Evolutionary conservation across 2,888 invertebrate species (phyloP).

Genomic region (Bruchidius siliquastri): DNA sequence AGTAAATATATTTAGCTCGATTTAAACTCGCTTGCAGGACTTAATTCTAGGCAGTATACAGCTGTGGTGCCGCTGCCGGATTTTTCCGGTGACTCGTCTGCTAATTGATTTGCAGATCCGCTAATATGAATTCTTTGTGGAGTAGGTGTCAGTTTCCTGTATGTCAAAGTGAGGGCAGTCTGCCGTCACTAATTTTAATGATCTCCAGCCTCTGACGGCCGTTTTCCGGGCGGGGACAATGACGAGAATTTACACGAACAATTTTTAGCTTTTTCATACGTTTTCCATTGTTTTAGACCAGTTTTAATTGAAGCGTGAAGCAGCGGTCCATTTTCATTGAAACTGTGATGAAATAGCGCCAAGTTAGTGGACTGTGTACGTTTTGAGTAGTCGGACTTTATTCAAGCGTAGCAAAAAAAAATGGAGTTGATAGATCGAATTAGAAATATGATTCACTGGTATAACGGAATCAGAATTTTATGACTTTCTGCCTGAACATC

Average conservation of each 20-base stretch:
- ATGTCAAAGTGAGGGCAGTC: conserved; percentile 2
- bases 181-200: conserved; percentile 14
- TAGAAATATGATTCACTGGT: too few species aligned
- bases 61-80: neutral
- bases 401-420: too few species aligned
- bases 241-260: neutral
- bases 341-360: neutral
- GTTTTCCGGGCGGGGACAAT: neutral
- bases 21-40: neutral
- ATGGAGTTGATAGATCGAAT: too few species aligned
- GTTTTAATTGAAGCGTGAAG: neutral
- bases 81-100: neutral
- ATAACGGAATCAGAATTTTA: too few species aligned
- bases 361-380: too few species aligned
- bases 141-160: conserved; percentile 21
- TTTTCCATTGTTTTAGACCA: neutral
- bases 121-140: conserved; percentile 18
- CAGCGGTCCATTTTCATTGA: neutral
- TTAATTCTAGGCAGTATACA: neutral
- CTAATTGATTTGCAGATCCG: neutral
- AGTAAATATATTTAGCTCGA: neutral
- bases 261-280: neutral
- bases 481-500: too few species aligned
- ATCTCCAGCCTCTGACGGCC: conserved; percentile 3
- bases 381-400: too few species aligned